Evolutionary conservation across 2,113 vertebrate species (phyloP).

Genomic region (Paramormyrops kingsleyae): DNA sequence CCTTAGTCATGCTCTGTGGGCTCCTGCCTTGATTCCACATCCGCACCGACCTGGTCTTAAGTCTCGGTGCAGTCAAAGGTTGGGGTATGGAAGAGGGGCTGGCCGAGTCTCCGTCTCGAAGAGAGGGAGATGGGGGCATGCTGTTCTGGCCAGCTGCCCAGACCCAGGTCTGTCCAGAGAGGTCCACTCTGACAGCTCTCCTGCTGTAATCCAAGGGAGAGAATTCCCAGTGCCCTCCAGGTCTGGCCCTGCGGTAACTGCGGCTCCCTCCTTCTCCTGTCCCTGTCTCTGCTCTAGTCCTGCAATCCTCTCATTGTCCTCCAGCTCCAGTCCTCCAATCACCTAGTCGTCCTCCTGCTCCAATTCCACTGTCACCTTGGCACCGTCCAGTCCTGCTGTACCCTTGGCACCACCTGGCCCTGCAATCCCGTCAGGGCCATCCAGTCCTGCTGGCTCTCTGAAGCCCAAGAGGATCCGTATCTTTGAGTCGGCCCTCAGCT

Average conservation of each 20-base stretch:
- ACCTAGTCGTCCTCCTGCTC: no score
- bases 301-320: not conserved
- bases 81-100: not conserved
- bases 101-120: no score
- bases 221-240: not conserved
- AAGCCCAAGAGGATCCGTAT: not conserved
- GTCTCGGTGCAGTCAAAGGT: not conserved
- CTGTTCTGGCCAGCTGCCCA: not conserved
- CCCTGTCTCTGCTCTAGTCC: not conserved
- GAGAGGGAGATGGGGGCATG: not conserved
- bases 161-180: not conserved
- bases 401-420: not conserved
- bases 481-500: not conserved
- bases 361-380: not conserved
- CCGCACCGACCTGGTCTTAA: not conserved
- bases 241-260: not conserved
- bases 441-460: not conserved
- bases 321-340: no score
- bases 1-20: no score
- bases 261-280: not conserved
- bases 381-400: no score
- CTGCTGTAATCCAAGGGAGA: not conserved
- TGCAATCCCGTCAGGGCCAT: not conserved
- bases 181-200: not conserved
- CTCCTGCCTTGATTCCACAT: no score